These are phyloP conservation scores for Cladorhizidae sp. DNA, from an alignment of 37 sponge, comb jelly and placozoan genomes.

Conservation along the genomic window DNA sequence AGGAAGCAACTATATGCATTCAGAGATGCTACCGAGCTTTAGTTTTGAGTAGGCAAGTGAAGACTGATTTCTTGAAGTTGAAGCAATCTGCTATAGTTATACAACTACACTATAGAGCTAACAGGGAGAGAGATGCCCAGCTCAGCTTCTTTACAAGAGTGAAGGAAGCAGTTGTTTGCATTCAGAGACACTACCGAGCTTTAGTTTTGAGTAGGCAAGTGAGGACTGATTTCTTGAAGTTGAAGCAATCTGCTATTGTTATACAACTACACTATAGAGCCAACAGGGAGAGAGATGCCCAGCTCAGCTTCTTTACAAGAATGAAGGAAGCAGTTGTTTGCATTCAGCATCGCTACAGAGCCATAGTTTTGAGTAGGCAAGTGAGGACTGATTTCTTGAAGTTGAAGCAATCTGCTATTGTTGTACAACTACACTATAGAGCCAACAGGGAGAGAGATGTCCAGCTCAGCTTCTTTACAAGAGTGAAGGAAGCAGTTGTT, in stretches of 20 bases:
- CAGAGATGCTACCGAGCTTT: conserved; percentile 4
- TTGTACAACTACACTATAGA: conserved; percentile 19
- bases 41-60: background rate
- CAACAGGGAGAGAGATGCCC: background rate
- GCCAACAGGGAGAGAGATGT: background rate
- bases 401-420: background rate
- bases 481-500: conserved; percentile 33
- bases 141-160: background rate
- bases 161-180: conserved; percentile 30
- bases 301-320: conserved; percentile 3
- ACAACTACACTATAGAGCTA: conserved; percentile 32
- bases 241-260: conserved; percentile 14
- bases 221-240: background rate
- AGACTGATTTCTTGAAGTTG: background rate
- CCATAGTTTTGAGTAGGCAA: background rate
- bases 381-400: background rate
- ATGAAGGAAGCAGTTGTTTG: conserved; percentile 40
- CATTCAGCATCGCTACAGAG: conserved; percentile 36
- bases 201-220: background rate
- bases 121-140: background rate
- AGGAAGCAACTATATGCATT: conserved; percentile 14
- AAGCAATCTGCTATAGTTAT: conserved; percentile 2
- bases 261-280: conserved; percentile 10
- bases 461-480: background rate
- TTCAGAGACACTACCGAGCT: conserved; percentile 26